These are phyloP conservation scores for Macrobrachium rosenbergii DNA, from an alignment of 1,140 invertebrate genomes.

Conservation along the genomic window DNA sequence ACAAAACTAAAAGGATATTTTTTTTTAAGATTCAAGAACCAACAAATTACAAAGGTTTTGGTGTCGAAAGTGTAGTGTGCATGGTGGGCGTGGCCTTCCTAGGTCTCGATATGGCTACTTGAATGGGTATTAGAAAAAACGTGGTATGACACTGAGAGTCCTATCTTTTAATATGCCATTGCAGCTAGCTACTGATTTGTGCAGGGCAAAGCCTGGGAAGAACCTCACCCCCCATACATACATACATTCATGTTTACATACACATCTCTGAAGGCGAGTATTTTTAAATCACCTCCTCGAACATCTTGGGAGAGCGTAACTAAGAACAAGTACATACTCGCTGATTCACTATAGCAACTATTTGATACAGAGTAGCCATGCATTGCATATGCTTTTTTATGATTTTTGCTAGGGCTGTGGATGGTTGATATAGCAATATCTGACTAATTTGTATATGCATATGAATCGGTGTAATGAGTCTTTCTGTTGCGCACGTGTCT, in stretches of 20 bases:
- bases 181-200: neutral
- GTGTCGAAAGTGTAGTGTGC: constrained; percentile 41
- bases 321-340: constrained; percentile 40
- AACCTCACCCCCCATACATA: constrained; percentile 19
- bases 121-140: neutral
- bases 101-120: constrained; percentile 13
- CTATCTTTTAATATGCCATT: neutral
- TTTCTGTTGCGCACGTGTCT: constrained; percentile 56
- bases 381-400: constrained; percentile 52
- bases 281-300: neutral
- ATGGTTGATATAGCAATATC: constrained; percentile 57
- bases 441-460: constrained; percentile 57
- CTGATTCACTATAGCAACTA: constrained; percentile 47
- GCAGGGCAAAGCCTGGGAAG: constrained; percentile 25
- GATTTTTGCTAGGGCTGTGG: constrained; percentile 55
- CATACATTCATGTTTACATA: neutral
- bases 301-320: constrained; percentile 19
- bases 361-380: constrained; percentile 48
- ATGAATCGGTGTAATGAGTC: constrained; percentile 53
- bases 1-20: neutral
- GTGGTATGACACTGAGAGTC: neutral
- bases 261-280: neutral
- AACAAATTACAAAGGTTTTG: constrained; percentile 45
- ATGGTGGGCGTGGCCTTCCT: constrained; percentile 41
- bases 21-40: neutral